Evolutionary conservation across 2,113 vertebrate genomes (phyloP).

Genomic region (Etheostoma cragini): DNA sequence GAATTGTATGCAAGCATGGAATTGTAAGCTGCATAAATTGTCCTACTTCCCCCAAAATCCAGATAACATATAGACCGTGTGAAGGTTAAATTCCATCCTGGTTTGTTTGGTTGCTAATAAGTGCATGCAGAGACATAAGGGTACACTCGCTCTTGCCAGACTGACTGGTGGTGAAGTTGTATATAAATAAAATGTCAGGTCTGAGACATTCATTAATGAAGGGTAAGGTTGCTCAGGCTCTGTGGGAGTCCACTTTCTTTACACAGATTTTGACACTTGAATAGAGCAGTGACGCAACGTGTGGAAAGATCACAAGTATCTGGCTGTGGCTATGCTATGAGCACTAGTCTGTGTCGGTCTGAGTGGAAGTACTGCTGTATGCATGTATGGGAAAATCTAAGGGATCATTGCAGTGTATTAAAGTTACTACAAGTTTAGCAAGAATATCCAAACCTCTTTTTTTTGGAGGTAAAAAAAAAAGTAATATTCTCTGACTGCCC

Average conservation of each 20-base stretch:
- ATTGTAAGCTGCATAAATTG: neutral
- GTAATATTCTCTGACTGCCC: no score
- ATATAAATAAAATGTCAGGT: constrained; percentile 48
- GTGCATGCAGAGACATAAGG: neutral
- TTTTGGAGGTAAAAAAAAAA: neutral
- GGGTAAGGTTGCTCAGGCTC: constrained; percentile 39
- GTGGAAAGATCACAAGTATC: constrained; percentile 55
- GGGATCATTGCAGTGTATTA: neutral
- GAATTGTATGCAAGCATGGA: neutral
- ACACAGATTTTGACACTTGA: constrained; percentile 63
- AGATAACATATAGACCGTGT: neutral
- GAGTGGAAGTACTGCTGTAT: constrained; percentile 18
- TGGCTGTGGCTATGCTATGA: constrained; percentile 16
- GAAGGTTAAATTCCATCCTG: neutral
- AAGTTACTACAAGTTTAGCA: neutral
- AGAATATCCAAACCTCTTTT: neutral
- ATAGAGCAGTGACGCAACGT: constrained; percentile 60
- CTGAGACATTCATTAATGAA: constrained; percentile 54
- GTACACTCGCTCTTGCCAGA: neutral
- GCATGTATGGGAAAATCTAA: neutral
- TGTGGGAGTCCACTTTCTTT: constrained; percentile 57
- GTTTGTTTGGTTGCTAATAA: constrained; percentile 14
- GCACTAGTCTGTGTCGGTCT: constrained; percentile 25
- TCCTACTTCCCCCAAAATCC: neutral
- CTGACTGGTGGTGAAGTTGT: neutral